phyloP scores from a whole-genome alignment of 2,113 vertebrate species.

The Corythornis madagascariensis region DNA sequence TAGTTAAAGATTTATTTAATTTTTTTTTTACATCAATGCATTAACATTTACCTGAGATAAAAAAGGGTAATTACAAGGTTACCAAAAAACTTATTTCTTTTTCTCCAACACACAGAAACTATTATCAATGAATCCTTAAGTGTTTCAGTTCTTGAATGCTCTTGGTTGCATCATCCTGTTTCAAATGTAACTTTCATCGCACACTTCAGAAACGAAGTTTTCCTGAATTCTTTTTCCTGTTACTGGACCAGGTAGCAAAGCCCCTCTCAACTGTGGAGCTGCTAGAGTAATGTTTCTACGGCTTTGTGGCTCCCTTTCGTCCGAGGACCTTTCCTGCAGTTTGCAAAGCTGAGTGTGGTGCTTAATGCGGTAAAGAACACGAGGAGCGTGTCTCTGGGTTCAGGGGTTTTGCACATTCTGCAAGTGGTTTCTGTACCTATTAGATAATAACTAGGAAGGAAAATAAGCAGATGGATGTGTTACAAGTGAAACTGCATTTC shows the following conservation, averaged over 20 bases:
- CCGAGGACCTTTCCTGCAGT: fast-evolving
- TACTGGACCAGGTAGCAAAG: fast-evolving
- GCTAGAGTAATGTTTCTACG: fast-evolving
- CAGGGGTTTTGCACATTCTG: background rate
- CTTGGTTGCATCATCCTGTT: background rate
- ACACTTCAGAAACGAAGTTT: fast-evolving
- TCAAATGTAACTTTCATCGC: background rate
- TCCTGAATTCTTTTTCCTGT: background rate
- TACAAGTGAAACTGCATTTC: background rate
- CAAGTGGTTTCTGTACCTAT: fast-evolving
- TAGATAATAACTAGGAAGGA: background rate
- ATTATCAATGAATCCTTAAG: fast-evolving
- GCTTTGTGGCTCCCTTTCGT: background rate
- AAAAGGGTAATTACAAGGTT: too few species aligned
- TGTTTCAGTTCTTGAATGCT: background rate
- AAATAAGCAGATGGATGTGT: background rate
- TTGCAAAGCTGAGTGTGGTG: background rate
- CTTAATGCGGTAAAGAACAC: background rate
- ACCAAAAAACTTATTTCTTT: fast-evolving
- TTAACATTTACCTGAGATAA: fast-evolving
- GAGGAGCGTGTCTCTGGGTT: too few species aligned
- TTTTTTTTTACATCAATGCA: fast-evolving
- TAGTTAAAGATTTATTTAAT: background rate
- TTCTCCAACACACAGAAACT: fast-evolving
- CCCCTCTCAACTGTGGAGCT: background rate